Conservation (phyloP, 1,140 invertebrate species). For the Saxidomus purpurata region DNA sequence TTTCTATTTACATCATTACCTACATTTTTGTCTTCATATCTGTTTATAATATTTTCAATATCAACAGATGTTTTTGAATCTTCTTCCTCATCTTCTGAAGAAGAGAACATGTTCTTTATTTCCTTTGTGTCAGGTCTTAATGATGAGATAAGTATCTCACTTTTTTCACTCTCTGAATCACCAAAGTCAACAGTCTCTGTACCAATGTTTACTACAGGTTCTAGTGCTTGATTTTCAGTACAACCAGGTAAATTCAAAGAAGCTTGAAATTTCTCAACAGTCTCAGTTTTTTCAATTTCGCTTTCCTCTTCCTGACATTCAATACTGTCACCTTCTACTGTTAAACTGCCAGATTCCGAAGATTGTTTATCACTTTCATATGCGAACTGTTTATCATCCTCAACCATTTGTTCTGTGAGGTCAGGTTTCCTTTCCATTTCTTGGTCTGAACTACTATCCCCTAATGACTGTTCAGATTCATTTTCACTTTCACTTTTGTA, state of each 20-base stretch:
- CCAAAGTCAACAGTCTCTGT: too few species aligned
- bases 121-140: neutral
- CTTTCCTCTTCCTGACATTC: neutral
- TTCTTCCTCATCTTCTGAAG: constrained; percentile 14
- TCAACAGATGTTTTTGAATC: neutral
- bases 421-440: neutral
- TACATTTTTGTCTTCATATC: neutral
- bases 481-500: neutral
- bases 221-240: neutral
- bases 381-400: neutral
- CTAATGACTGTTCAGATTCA: neutral
- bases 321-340: neutral
- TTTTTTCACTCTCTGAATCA: neutral
- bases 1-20: neutral
- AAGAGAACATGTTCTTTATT: constrained; percentile 7
- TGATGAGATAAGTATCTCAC: neutral
- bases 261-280: neutral
- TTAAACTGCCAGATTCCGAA: neutral
- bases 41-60: neutral
- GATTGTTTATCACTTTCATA: neutral
- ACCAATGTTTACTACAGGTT: neutral
- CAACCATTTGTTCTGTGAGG: neutral
- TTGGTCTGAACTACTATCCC: neutral
- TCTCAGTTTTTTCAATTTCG: neutral
- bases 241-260: neutral